These are phyloP conservation scores for Harpagifer antarcticus DNA, from an alignment of 2,797 vertebrate genomes.

Conservation along the genomic window DNA sequence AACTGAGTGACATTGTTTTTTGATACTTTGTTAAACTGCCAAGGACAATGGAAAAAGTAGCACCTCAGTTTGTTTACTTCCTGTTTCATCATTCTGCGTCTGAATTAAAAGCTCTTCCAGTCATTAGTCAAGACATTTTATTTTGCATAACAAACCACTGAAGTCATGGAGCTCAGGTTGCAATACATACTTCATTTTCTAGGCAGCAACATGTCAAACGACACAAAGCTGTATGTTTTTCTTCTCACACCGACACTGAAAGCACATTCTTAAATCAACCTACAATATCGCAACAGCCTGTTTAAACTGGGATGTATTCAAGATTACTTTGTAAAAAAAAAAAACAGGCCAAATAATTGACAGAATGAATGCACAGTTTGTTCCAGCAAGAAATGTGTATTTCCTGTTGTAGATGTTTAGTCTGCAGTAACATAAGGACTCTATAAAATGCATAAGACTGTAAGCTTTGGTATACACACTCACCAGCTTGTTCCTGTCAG, in stretches of 20 bases:
- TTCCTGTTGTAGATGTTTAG: conserved; percentile 57
- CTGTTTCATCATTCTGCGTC: neutral
- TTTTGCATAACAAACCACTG: conserved; percentile 88
- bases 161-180: conserved; percentile 79
- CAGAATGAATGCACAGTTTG: conserved; percentile 83
- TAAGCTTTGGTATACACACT: conserved; percentile 90
- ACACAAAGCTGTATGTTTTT: conserved; percentile 65
- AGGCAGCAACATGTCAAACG: conserved; percentile 80
- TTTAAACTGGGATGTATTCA: conserved; percentile 66
- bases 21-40: neutral
- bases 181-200: conserved; percentile 82
- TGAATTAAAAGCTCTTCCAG: conserved; percentile 34
- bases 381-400: conserved; percentile 83
- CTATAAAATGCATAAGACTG: conserved; percentile 86
- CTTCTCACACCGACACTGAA: conserved; percentile 65
- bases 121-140: conserved; percentile 83
- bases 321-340: conserved; percentile 78
- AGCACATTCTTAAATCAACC: conserved; percentile 81
- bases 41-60: neutral
- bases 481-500: conserved; percentile 71
- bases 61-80: neutral
- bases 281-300: conserved; percentile 79
- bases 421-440: conserved; percentile 76
- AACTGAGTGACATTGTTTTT: neutral
- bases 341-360: conserved; percentile 81